Conservation (phyloP, 2,888 invertebrate genomes). For the Willowsia nigromaculata region DNA sequence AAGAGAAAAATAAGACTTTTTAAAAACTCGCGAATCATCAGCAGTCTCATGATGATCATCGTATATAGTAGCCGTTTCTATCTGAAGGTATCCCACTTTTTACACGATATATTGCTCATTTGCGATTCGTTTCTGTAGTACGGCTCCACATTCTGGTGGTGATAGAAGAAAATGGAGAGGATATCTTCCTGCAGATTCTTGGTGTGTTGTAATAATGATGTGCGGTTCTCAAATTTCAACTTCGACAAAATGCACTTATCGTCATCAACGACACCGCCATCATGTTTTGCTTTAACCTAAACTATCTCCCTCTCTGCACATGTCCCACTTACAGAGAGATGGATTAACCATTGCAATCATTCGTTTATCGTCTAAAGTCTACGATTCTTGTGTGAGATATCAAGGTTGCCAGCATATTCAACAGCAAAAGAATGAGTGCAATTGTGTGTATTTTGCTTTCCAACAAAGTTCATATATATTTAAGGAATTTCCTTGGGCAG, state of each 20-base stretch:
- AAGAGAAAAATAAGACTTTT: not conserved
- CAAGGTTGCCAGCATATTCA: not conserved
- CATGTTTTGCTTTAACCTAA: constrained; percentile 3
- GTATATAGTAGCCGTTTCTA: not conserved
- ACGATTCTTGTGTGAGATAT: not conserved
- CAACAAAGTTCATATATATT: not conserved
- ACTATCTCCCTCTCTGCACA: constrained; percentile 9
- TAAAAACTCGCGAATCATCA: constrained; percentile 15
- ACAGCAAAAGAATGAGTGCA: no score
- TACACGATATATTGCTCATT: not conserved
- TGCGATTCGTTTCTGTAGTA: not conserved
- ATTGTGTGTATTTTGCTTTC: not conserved
- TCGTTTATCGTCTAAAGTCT: not conserved
- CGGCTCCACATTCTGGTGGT: not conserved
- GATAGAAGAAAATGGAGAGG: constrained; percentile 4
- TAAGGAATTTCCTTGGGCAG: constrained; percentile 14
- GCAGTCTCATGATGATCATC: not conserved
- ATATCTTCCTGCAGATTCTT: not conserved
- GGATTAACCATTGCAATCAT: constrained; percentile 25
- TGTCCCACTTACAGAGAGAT: constrained; percentile 58
- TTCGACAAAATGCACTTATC: constrained; percentile 1
- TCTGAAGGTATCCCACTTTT: not conserved
- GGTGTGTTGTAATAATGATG: constrained; percentile 23
- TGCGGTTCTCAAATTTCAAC: constrained; percentile 15
- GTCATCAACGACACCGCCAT: not conserved